phyloP scores from a whole-genome alignment of 2,797 vertebrate genomes.

The Spheniscus humboldti region DNA sequence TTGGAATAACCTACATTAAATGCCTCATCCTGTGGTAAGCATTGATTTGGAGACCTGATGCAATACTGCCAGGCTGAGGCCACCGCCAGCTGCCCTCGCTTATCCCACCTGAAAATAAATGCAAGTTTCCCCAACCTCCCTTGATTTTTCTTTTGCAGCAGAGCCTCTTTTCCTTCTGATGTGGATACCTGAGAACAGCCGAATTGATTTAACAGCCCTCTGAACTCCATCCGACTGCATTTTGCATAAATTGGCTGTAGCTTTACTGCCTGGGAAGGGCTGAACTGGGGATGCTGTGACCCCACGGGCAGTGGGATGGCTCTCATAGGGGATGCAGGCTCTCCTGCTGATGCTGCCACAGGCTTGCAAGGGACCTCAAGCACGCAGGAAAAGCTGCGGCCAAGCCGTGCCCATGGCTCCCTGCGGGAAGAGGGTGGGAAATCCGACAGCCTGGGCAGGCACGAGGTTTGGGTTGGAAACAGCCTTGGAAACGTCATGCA shows the following conservation, averaged over 20 bases:
- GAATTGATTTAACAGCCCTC: not conserved
- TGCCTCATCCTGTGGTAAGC: not conserved
- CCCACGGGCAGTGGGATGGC: not conserved
- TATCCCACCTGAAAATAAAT: not conserved
- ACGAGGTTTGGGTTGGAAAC: not conserved
- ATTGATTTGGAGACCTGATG: not conserved
- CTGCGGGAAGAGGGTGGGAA: not conserved
- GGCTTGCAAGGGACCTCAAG: not conserved
- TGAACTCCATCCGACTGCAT: not conserved
- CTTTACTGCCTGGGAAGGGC: not conserved
- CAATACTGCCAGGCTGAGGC: not conserved
- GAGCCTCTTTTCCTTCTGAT: not conserved
- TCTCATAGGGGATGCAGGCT: not conserved
- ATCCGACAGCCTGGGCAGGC: too few species aligned
- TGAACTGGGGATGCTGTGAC: not conserved
- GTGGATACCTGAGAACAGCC: not conserved
- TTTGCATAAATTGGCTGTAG: not conserved
- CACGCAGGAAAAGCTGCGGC: fast-evolving
- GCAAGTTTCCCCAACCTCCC: not conserved
- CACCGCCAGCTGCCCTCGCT: not conserved
- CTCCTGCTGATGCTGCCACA: not conserved
- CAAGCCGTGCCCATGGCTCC: not conserved
- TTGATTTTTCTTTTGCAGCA: not conserved
- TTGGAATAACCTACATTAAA: not conserved
- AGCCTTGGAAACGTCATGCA: fast-evolving